Percentiles rank a stretch among this genome's conserved stretches.
Conservation (phyloP, 2,888 invertebrate species). For the Synergus japonicus region DNA sequence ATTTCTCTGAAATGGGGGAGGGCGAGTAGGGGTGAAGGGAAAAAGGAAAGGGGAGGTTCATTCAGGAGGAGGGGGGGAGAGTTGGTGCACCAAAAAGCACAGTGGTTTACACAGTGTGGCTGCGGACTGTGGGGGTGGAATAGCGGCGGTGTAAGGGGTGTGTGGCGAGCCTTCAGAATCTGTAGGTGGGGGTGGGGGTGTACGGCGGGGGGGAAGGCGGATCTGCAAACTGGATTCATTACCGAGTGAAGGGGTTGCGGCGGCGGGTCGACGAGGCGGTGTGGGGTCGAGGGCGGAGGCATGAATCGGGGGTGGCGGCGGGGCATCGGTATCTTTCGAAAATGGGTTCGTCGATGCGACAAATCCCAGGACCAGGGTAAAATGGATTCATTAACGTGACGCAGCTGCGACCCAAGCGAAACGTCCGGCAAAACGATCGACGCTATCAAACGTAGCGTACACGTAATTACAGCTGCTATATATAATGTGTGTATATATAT, state of each 20-base stretch:
- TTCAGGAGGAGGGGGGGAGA: slow-evolving; percentile 37
- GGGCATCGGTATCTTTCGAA: slow-evolving; percentile 50
- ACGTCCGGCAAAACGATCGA: slow-evolving; percentile 55
- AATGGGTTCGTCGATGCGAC: slow-evolving; percentile 58
- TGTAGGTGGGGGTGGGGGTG: slow-evolving; percentile 17
- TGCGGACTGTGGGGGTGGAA: slow-evolving; percentile 12
- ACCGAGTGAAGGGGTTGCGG: slow-evolving; percentile 60
- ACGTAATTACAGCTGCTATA: slow-evolving; percentile 53
- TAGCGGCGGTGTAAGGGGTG: slow-evolving; percentile 3
- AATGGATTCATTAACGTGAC: slow-evolving; percentile 68
- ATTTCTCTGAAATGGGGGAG: slow-evolving; percentile 37
- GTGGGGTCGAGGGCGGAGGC: slow-evolving; percentile 48
- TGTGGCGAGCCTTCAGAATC: background rate
- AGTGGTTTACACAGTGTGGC: slow-evolving; percentile 41
- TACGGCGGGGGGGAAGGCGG: slow-evolving; percentile 48
- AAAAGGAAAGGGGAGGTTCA: slow-evolving; percentile 35
- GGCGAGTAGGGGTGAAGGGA: slow-evolving; percentile 43
- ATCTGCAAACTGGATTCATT: slow-evolving; percentile 66
- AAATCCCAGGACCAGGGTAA: slow-evolving; percentile 61
- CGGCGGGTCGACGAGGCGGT: slow-evolving; percentile 53
- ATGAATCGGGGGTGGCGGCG: slow-evolving; percentile 50
- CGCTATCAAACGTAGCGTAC: slow-evolving; percentile 55
- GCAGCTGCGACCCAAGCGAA: slow-evolving; percentile 61
- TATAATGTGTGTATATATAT: background rate
- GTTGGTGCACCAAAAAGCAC: slow-evolving; percentile 56